A percentile compares a stretch with the other conserved stretches of the same genome.
Evolutionary conservation across 64 coral and sea anemone species (phyloP).

Genomic region (Anthopleura sola): DNA sequence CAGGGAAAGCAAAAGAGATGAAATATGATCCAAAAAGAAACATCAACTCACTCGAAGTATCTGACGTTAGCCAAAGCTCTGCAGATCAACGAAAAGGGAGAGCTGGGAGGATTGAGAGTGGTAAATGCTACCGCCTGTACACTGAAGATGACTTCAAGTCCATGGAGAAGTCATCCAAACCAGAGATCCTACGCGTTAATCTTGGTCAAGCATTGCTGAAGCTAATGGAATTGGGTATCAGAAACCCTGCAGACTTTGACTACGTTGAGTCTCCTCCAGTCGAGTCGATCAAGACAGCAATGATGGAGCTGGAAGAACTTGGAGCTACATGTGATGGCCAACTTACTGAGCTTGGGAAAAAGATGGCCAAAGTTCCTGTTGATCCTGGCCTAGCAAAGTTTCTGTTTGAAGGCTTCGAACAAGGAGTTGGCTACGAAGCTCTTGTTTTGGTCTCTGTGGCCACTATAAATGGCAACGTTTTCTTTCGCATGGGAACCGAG

Average conservation of each 20-base stretch:
- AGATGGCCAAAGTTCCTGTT: slow-evolving; percentile 64
- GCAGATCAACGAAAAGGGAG: slow-evolving; percentile 81
- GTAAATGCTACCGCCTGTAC: slow-evolving; percentile 86
- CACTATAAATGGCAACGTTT: slow-evolving; percentile 68
- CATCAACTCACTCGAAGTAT: slow-evolving; percentile 71
- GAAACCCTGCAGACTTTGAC: slow-evolving; percentile 53
- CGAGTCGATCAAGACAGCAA: slow-evolving; percentile 55
- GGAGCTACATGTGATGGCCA: slow-evolving; percentile 49
- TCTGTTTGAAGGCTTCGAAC: slow-evolving; percentile 64
- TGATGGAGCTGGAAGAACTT: slow-evolving; percentile 29
- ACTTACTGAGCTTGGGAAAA: slow-evolving; percentile 66
- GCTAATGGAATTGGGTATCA: slow-evolving; percentile 82
- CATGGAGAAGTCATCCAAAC: slow-evolving; percentile 63
- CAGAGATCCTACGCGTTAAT: slow-evolving; percentile 83
- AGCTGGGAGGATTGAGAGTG: slow-evolving; percentile 73
- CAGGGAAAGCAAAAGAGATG: slow-evolving; percentile 81
- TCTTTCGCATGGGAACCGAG: slow-evolving; percentile 87
- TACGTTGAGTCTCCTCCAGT: slow-evolving; percentile 75
- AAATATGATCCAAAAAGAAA: slow-evolving; percentile 70
- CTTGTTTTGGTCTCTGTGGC: slow-evolving; percentile 64
- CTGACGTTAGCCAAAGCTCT: slow-evolving; percentile 71
- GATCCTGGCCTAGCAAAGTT: slow-evolving; percentile 72
- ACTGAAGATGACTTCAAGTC: slow-evolving; percentile 44
- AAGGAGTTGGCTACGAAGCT: slow-evolving; percentile 57
- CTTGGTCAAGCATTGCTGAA: slow-evolving; percentile 83